Evolutionary conservation across 2,888 invertebrate species (phyloP), one percentile per base, ranked within the genome.

Genomic region (Cetonia aurata): DNA sequence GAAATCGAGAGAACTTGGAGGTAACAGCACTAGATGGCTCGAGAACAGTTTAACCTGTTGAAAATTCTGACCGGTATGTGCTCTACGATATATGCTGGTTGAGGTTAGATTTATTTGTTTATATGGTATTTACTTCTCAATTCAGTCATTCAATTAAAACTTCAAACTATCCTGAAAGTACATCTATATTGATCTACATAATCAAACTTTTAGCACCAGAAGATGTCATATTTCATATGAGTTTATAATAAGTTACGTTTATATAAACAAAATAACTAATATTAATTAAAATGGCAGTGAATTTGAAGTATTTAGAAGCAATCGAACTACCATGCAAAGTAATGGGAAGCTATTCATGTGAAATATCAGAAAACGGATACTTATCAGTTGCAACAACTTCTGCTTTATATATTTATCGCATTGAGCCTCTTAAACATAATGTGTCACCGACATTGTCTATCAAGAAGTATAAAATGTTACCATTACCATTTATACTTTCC

Each of bases 361-460:
- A 77, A 37, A 77, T 77, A 71, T 83, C 83, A 2, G 76, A 79
- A 69, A 82, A 82, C 73, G 79, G 80, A 46, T 76, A 78, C 59
- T 77, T 83, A 57, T 79, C 78, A 48, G 73, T 83, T 44, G 37
- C 81, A 41, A 78, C 79, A 4, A 80, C 81, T 19, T 72, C 67
- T 17, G 80, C 81, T n/a, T 71, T 83, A 12, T 80, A 79, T 67
- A 74, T 83, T 56, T 73, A 82, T 31, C 74, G 78, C n/a, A 71
- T 82, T 60, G 77, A 76, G 70, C 78, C 79, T 17, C 71, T 76
- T 44, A 74, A 80, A 68, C 76, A 77, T 0, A 79, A 77, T 72
- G 68, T 74, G 4, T 55, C 41, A 10, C 73, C 76, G 4, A 56
- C 72, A 15, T 79, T 80, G 62, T 76, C 77, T 8, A 79, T 78